A percentile compares a stretch with the other conserved stretches of the same genome.
phyloP scores from a whole-genome alignment of 2,113 vertebrate genomes.

The Dipodomys ordii region DNA sequence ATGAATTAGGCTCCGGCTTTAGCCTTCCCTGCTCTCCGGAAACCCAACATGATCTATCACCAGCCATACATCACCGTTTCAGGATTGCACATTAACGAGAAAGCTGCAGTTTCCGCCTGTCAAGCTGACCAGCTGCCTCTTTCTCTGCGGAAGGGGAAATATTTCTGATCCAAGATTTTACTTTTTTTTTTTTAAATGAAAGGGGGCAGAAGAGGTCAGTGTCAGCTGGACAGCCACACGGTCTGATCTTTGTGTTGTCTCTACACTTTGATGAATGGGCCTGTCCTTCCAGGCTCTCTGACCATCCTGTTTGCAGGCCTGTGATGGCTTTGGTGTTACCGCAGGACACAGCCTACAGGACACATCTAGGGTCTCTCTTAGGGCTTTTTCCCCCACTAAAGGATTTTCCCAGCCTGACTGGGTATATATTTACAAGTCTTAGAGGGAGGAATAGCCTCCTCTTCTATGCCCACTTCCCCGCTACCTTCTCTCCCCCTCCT shows the following conservation, averaged over 20 bases:
- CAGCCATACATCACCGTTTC: constrained; percentile 87
- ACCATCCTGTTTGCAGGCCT: not conserved
- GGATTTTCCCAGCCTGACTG: not conserved
- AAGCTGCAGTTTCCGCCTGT: constrained; percentile 84
- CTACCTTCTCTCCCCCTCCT: not conserved
- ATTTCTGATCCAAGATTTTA: constrained; percentile 71
- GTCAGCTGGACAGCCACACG: constrained; percentile 64
- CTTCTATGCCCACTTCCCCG: not conserved
- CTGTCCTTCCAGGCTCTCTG: not conserved
- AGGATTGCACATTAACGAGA: constrained; percentile 81
- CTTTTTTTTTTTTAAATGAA: constrained; percentile 62
- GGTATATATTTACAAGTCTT: not conserved
- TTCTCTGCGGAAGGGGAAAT: constrained; percentile 65
- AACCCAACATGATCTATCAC: constrained; percentile 89
- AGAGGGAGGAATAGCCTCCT: not conserved
- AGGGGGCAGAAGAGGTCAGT: constrained; percentile 77
- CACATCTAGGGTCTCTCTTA: not conserved
- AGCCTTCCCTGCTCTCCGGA: constrained; percentile 88
- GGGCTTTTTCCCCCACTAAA: not conserved
- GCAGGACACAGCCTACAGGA: not conserved
- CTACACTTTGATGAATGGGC: not conserved
- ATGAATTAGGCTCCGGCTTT: constrained; percentile 88
- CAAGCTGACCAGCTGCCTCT: constrained; percentile 86
- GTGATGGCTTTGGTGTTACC: constrained; percentile 7
- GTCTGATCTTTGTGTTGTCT: constrained; percentile 36